These are phyloP conservation scores for Hesperophylax magnus DNA, from an alignment of 1,140 invertebrate species.

Conservation along the genomic window DNA sequence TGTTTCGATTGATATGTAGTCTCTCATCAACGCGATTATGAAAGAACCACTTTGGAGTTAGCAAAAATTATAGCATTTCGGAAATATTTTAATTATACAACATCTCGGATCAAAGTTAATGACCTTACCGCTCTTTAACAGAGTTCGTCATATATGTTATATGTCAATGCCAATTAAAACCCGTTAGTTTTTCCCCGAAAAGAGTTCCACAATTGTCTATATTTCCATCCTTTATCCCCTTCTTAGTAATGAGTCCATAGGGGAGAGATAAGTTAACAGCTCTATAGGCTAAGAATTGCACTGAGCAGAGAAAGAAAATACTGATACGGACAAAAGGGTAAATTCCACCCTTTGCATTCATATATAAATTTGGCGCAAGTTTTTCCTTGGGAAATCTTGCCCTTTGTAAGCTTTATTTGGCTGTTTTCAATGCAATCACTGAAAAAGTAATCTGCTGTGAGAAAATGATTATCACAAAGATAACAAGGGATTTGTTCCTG, in stretches of 20 bases:
- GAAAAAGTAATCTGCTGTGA: no score
- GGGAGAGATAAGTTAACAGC: conserved; percentile 8
- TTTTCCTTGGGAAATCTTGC: conserved; percentile 25
- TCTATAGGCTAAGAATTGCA: conserved; percentile 42
- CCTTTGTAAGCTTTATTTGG: background rate
- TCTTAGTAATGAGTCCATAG: conserved; percentile 6
- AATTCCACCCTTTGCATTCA: conserved; percentile 44
- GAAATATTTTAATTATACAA: no score
- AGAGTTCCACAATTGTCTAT: background rate
- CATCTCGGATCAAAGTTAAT: no score
- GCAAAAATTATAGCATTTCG: no score
- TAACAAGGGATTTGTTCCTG: no score
- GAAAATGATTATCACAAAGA: no score
- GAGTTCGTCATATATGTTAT: no score
- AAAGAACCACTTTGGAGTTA: no score
- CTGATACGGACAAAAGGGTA: conserved; percentile 44
- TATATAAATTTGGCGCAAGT: conserved; percentile 52
- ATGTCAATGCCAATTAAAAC: background rate
- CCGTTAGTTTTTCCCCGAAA: background rate
- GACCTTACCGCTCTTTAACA: no score
- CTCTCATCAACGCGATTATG: no score
- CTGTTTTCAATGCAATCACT: no score
- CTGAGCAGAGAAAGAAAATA: conserved; percentile 44
- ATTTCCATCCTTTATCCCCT: background rate
- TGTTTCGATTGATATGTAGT: no score